Conservation (phyloP, 2,113 vertebrate species). For the Serilophus lunatus region DNA sequence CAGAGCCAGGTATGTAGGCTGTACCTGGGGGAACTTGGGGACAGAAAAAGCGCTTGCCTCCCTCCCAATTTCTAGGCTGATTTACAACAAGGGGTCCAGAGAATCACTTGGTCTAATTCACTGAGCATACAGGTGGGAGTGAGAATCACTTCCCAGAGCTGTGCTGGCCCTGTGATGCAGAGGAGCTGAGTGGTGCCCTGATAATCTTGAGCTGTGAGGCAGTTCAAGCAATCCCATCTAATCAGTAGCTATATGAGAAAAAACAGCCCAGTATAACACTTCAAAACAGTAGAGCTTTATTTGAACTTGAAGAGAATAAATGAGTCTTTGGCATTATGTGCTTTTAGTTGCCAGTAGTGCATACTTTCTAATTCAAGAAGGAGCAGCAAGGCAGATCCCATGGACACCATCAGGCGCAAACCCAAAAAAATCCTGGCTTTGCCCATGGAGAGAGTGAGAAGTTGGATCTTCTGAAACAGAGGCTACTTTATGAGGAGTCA, state of each 20-base stretch:
- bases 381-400: conserved; percentile 73
- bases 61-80: background rate
- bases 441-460: conserved; percentile 63
- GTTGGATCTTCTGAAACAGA: conserved; percentile 64
- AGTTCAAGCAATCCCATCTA: background rate
- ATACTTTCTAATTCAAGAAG: conserved; percentile 80
- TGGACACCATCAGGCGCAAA: conserved; percentile 31
- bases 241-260: conserved; percentile 26
- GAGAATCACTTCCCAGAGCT: background rate
- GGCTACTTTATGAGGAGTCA: conserved; percentile 63
- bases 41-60: background rate
- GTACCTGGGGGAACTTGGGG: background rate
- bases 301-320: conserved; percentile 56
- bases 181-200: background rate
- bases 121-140: background rate
- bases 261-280: background rate
- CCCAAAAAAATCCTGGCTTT: conserved; percentile 64
- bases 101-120: background rate
- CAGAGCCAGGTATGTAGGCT: background rate
- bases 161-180: background rate
- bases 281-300: conserved; percentile 64
- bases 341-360: conserved; percentile 73
- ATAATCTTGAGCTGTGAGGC: background rate
- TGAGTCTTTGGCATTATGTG: conserved; percentile 65
- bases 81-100: background rate